phyloP scores from a whole-genome alignment of 92 coral and sea anemone genomes.

The Hydrozoanthus gracilis region DNA sequence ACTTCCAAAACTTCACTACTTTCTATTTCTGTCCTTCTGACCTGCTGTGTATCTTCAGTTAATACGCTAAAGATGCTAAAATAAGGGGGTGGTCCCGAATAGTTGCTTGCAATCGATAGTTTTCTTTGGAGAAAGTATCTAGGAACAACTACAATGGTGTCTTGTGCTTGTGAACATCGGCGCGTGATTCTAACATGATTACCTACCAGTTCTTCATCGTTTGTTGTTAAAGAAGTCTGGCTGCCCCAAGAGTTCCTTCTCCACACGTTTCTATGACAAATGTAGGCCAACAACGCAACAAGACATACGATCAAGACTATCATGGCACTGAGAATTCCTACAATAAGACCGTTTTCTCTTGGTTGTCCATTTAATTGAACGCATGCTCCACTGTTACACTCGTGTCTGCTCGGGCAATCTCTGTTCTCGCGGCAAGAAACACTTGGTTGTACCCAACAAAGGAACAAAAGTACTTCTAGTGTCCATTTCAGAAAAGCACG shows the following conservation, averaged over 20 bases:
- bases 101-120: constrained; percentile 35
- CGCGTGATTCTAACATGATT: background rate
- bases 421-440: constrained; percentile 4
- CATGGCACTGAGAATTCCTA: constrained; percentile 41
- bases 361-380: background rate
- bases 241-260: constrained; percentile 22
- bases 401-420: constrained; percentile 20
- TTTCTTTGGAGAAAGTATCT: constrained; percentile 36
- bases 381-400: constrained; percentile 19
- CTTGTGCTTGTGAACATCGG: constrained; percentile 9
- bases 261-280: constrained; percentile 38
- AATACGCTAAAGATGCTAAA: constrained; percentile 42
- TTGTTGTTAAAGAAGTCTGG: constrained; percentile 17
- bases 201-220: background rate
- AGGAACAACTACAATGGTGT: constrained; percentile 31
- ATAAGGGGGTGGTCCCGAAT: constrained; percentile 42
- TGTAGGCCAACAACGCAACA: constrained; percentile 39
- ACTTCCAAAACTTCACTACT: constrained; percentile 11
- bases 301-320: constrained; percentile 34
- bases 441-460: constrained; percentile 14
- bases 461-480: background rate
- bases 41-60: constrained; percentile 30
- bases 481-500: constrained; percentile 9
- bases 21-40: constrained; percentile 22
- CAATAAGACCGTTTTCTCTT: constrained; percentile 1